Conservation (phyloP, 2,888 invertebrate species). For the Aromia moschata region DNA sequence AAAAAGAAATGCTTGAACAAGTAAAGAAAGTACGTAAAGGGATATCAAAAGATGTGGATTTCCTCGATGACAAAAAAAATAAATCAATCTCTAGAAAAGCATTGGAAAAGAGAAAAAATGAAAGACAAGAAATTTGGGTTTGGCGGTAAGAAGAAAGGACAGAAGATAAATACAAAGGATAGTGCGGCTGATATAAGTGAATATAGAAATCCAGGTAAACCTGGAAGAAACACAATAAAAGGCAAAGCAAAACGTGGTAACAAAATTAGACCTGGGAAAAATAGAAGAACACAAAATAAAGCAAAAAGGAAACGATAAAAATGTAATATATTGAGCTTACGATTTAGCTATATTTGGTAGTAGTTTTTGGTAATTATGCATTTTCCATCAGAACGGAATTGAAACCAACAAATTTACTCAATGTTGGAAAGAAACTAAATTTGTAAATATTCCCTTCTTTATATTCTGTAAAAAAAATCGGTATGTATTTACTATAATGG, state of each 20-base stretch:
- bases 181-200: constrained; percentile 77
- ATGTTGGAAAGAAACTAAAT: too few relatives aligned
- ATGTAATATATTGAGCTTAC: too few relatives aligned
- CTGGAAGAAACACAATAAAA: constrained; percentile 44
- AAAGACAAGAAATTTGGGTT: constrained; percentile 92
- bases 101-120: constrained; percentile 68
- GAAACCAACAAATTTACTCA: too few relatives aligned
- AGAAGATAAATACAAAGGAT: constrained; percentile 85
- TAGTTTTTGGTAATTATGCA: too few relatives aligned
- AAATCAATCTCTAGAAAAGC: constrained; percentile 51
- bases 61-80: constrained; percentile 71
- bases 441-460: too few relatives aligned
- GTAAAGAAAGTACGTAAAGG: constrained; percentile 92
- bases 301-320: constrained; percentile 49
- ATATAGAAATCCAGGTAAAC: constrained; percentile 57
- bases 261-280: constrained; percentile 62
- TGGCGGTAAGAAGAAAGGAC: constrained; percentile 93
- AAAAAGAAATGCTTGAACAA: constrained; percentile 90
- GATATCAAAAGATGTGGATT: constrained; percentile 80
- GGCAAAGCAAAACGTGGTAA: constrained; percentile 40
- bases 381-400: too few relatives aligned
- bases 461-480: too few relatives aligned
- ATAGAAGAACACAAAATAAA: constrained; percentile 61
- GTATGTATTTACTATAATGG: too few relatives aligned
- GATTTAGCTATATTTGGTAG: too few relatives aligned